Evolutionary conservation across 2,888 invertebrate genomes (phyloP).

Genomic region (Cryptosula pallasiana): DNA sequence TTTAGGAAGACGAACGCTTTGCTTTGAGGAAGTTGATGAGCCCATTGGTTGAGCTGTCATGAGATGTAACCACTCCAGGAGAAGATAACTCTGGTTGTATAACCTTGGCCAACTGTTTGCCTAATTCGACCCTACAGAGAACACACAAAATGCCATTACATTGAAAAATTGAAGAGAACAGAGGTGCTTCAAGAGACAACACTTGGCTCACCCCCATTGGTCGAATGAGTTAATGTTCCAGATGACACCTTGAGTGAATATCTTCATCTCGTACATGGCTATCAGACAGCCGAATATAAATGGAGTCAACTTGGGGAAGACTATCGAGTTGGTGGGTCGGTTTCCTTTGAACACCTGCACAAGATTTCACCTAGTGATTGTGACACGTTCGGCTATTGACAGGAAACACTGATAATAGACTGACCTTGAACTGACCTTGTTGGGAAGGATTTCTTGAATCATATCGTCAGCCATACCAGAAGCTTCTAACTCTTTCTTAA

Average conservation of each 20-base stretch:
- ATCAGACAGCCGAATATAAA: constrained; percentile 84
- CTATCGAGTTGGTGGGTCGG: constrained; percentile 92
- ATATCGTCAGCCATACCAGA: constrained; percentile 69
- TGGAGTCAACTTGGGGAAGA: constrained; percentile 84
- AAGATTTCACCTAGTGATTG: no score
- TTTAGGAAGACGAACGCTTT: background rate
- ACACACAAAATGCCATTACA: no score
- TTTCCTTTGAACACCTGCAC: constrained; percentile 80
- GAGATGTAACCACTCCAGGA: constrained; percentile 60
- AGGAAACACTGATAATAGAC: no score
- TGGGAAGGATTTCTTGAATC: constrained; percentile 76
- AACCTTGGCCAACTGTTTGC: constrained; percentile 96
- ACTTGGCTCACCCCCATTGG: constrained; percentile 84
- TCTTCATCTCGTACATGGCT: constrained; percentile 98
- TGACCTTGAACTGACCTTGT: no score
- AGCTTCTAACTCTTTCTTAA: constrained; percentile 72
- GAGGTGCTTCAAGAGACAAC: background rate
- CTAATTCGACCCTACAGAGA: constrained; percentile 90
- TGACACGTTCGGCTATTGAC: no score
- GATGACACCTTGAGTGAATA: constrained; percentile 94
- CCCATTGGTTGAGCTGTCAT: constrained; percentile 94
- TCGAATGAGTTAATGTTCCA: constrained; percentile 99
- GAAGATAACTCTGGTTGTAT: constrained; percentile 83
- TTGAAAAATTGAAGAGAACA: background rate
- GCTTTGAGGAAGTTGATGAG: constrained; percentile 83